A percentile compares a stretch with the other conserved stretches of the same genome.
phyloP scores from a whole-genome alignment of 1,140 invertebrate genomes.

The Calliopsis andreniformis region DNA sequence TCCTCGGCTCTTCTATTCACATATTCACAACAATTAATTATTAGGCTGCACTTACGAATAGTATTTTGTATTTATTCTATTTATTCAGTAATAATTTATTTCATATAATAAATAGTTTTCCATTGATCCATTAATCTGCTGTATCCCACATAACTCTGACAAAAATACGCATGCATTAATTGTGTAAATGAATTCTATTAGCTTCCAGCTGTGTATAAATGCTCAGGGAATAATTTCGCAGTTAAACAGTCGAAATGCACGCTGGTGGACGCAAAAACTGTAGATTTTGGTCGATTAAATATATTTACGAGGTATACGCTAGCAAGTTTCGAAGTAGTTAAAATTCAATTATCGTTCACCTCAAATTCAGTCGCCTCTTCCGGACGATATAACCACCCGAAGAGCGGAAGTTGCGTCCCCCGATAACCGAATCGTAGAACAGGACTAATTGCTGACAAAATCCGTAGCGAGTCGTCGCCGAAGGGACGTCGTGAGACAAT shows the following conservation, averaged over 20 bases:
- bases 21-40: constrained; percentile 21
- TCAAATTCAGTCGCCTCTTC: not conserved
- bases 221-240: no score
- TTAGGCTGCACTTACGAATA: not conserved
- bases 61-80: not conserved
- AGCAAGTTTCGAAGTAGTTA: not conserved
- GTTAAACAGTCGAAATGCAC: no score
- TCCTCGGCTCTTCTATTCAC: constrained; percentile 7
- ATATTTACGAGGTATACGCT: no score
- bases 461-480: constrained; percentile 4
- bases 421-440: constrained; percentile 12
- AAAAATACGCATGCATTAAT: no score
- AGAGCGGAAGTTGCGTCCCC: not conserved
- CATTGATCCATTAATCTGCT: no score
- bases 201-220: no score
- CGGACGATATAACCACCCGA: constrained; percentile 11
- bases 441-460: constrained; percentile 43
- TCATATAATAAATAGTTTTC: no score
- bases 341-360: constrained; percentile 1
- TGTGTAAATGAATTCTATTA: no score
- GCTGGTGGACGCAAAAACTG: no score
- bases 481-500: not conserved
- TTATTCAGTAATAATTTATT: no score
- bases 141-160: no score
- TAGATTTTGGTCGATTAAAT: not conserved